phyloP scores from a whole-genome alignment of 2,797 vertebrate genomes.

The Parambassis ranga region DNA sequence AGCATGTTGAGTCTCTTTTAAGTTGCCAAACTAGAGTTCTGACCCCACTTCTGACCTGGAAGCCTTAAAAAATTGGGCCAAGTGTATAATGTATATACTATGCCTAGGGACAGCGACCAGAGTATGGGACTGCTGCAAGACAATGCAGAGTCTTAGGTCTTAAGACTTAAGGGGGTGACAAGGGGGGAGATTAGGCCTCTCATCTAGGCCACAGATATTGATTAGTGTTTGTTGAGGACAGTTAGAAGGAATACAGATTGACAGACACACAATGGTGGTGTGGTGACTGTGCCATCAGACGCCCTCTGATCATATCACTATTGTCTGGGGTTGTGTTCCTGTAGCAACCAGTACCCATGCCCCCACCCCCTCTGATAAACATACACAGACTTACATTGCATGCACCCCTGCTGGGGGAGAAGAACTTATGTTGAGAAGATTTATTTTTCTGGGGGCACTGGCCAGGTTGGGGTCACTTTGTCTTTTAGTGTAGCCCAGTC shows the following conservation, averaged over 20 bases:
- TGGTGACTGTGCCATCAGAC: conserved; percentile 41
- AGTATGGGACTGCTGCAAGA: conserved; percentile 61
- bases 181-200: conserved; percentile 69
- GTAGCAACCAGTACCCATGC: conserved; percentile 36
- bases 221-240: conserved; percentile 78
- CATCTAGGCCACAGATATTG: conserved; percentile 85
- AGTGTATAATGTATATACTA: conserved; percentile 50
- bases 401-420: background rate
- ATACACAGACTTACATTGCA: too few species aligned
- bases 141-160: conserved; percentile 54
- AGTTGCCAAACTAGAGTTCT: conserved; percentile 50
- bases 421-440: too few species aligned
- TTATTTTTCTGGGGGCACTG: conserved; percentile 5
- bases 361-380: background rate
- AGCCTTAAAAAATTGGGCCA: conserved; percentile 58
- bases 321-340: conserved; percentile 56
- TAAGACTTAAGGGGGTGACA: conserved; percentile 40
- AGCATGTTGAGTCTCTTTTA: conserved; percentile 66
- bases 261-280: conserved; percentile 75
- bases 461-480: conserved; percentile 17
- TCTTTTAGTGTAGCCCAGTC: conserved; percentile 34
- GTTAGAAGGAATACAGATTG: conserved; percentile 77
- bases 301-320: conserved; percentile 55
- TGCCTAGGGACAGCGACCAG: conserved; percentile 68
- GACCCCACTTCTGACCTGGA: conserved; percentile 65